These are phyloP conservation scores for Thymelicus lineola DNA, from an alignment of 2,888 invertebrate species.

Conservation along the genomic window DNA sequence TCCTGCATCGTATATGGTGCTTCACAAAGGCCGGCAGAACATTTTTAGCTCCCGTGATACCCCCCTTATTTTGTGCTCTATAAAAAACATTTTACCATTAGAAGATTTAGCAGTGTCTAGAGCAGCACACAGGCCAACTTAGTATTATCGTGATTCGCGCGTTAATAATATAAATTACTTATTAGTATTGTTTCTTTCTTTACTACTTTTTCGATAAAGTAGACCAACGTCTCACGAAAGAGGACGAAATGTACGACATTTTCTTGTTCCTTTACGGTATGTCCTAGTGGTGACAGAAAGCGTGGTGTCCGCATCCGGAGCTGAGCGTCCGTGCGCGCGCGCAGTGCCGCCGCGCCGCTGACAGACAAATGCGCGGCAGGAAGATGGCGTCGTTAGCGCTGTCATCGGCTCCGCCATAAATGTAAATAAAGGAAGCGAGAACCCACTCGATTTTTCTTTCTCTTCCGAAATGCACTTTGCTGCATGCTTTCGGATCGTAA, in stretches of 20 bases:
- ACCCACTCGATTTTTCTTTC: slow-evolving; percentile 55
- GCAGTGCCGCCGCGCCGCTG: slow-evolving; percentile 56
- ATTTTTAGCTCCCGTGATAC: no score
- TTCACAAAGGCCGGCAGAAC: no score
- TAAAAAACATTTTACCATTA: no score
- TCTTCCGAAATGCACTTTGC: slow-evolving; percentile 51
- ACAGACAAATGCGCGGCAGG: slow-evolving; percentile 79
- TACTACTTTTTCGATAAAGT: no score
- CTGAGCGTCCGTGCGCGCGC: slow-evolving; percentile 45
- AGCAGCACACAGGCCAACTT: no score
- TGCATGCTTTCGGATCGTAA: slow-evolving; percentile 26
- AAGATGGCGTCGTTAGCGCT: slow-evolving; percentile 78
- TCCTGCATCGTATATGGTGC: no score
- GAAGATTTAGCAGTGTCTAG: no score
- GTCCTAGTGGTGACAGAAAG: slow-evolving; percentile 16
- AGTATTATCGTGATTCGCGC: no score
- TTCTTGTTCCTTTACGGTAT: neutral
- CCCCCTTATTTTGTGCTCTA: no score
- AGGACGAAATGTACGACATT: neutral
- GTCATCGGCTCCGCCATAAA: slow-evolving; percentile 67
- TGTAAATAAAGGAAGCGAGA: slow-evolving; percentile 63
- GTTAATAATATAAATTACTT: no score
- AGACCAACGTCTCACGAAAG: no score
- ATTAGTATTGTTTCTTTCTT: no score
- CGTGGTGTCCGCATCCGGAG: slow-evolving; percentile 65